Evolutionary conservation across 2,888 invertebrate genomes (phyloP), one percentile per base, ranked within the genome.

Genomic region (Lamproptera curius): DNA sequence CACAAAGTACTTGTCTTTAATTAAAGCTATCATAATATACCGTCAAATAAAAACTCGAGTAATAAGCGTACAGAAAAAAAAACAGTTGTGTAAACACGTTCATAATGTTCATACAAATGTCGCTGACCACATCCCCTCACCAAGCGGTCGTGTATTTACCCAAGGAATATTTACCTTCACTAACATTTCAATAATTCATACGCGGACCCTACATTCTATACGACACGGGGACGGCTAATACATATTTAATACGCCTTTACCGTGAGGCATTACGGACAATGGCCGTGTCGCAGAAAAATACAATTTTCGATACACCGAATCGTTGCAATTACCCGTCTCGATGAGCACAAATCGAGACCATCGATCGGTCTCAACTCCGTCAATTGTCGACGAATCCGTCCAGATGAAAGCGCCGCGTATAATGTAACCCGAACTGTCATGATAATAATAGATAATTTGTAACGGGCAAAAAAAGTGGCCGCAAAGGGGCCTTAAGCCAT

Each of bases 391-490:
- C n/a, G 38, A 33, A 15, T 43, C 39, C 16, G 31, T 44, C 42
- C 53, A 42, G 52, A 51, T 52, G 35, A 46, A 55, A 58, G 59
- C 65, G 62, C 61, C 63, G 61, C 56, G 64, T 70, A 72, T 83
- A 83, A 81, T 80, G 70, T 76, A 79, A 79, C 76, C 73, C 71
- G 68, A 68, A 40, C 71, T 71, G 67, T 75, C 77, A 76, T 70
- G 70, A 79, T 74, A 82, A 83, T 80, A 78, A 81, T 75, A 73
- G 76, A 79, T 85, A 86, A 86, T 87, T 86, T 86, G 85, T 83
- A 77, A 76, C 66, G 74, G 81, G 73, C 74, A 83, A 83, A 87
- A 83, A 83, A 79, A 33, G 36, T 76, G 80, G 10, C 78, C 68
- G 83, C 83, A 83, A 86, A 86, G 83, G 85, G 84, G 73, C 73